Base-by-base conservation (phyloP, 2,113 vertebrate genomes). In the Bubo bubo region DNA sequence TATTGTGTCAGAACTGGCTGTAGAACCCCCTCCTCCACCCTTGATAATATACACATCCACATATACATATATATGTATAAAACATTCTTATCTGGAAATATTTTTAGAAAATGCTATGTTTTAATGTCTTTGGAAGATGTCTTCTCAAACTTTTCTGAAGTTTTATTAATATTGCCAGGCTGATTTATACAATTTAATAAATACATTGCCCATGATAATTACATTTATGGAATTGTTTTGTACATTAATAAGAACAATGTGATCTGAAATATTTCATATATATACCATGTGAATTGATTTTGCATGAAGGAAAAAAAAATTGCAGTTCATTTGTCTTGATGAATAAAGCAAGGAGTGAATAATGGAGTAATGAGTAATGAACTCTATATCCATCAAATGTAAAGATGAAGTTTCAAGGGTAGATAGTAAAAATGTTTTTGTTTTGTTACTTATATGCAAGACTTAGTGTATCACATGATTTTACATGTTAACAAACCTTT, bases 401-500 rank as follows among this genome's bases (percentile, higher is more conserved):
- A 92, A 79, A 52, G 26, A 6, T 89, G 60, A 76, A 39, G 5
- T 77, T 91, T 59, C 49, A 43, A 53, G 41, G 55, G 26, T 17
- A 82, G 76, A 22, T 14, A 56, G 19, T n/a, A 37, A 80, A 64
- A 70, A 95, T n/a, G 34, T 62, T 19, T 63, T 80, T 23, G 37
- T 67, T 88, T 53, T 79, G 14, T 41, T 28, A 41, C 18, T 76
- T 82, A 12, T 35, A 20, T 64, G 27, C 14, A 80, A 82, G 32
- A 45, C 34, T 71, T 64, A 23, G 12, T 76, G 41, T 67, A 10
- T 75, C 45, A 86, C 15, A 37, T 50, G 23, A 62, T 37, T 88
- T 97, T 84, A 72, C n/a, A 34, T 63, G 93, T 92, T 39, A 56
- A 83, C 16, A 63, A 35, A 43, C 10, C 21, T 88, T 74, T 67